Evolutionary conservation across 2,888 invertebrate species (phyloP), one percentile per base, ranked within the genome.

Genomic region (Leptothorax acervorum): DNA sequence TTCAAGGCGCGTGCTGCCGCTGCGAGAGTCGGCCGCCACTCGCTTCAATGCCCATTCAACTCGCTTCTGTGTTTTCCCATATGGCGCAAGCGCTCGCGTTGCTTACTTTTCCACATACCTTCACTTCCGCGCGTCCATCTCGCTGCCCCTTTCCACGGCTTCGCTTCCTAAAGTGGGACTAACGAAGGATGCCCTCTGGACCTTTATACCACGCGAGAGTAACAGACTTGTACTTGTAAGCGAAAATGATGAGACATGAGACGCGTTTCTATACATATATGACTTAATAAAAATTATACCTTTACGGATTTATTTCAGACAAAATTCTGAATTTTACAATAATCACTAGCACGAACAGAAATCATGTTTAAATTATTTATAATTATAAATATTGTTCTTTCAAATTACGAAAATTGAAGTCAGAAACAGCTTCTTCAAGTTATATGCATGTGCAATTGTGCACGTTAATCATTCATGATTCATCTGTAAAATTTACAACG

Each of bases 31-130:
- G 62, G 23, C 85, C 51, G 62, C 62, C 57, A 84, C 85, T 63
- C 60, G 78, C 73, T 60, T 86, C 57, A 88, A 88, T 87, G 70
- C 90, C 89, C 89, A 53, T 89, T 88, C 89, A 89, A 89, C 84
- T 88, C 82, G 88, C 84, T 75, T 85, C 85, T 88, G 85, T 90
- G 87, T 89, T 90, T 88, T 74, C 86, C 83, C 63, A 23, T 73
- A 82, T 83, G 62, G 55, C n/a, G 51, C 62, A 48, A 73, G 74
- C 57, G 31, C 23, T 23, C 75, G 18, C 39, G 53, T 68, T 85
- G 76, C 86, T 88, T 79, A 73, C 79, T 48, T 65, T 71, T 71
- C 74, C 68, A 45, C 84, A 79, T 74, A 86, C 76, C 71, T 82
- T 60, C 53, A 4, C 51, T 62, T 39, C 39, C 75, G 28, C 66